phyloP scores from a whole-genome alignment of 2,888 invertebrate genomes.

The Meliscaeva auricollis region DNA sequence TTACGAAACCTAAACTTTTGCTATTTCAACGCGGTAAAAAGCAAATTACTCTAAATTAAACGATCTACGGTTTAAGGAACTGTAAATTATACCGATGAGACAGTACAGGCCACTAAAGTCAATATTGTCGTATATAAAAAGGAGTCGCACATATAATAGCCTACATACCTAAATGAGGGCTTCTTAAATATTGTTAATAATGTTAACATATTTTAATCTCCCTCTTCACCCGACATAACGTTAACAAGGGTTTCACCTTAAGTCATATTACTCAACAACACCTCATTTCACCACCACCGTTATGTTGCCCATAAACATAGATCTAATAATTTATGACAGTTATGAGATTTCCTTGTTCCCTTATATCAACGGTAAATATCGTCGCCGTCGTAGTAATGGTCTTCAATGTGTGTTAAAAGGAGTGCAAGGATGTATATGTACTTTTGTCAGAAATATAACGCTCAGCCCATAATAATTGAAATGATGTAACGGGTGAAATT shows the following conservation, averaged over 20 bases:
- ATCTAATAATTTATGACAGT: slow-evolving; percentile 63
- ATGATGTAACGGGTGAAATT: slow-evolving; percentile 54
- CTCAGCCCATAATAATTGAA: slow-evolving; percentile 33
- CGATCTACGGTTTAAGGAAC: too few relatives aligned
- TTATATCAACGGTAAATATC: neutral
- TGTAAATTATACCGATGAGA: too few relatives aligned
- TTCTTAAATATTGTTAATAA: slow-evolving; percentile 35
- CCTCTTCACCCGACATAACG: slow-evolving; percentile 11
- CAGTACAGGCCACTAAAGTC: too few relatives aligned
- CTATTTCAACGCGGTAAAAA: too few relatives aligned
- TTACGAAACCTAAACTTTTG: too few relatives aligned
- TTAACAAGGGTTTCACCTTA: slow-evolving; percentile 57
- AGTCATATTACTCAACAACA: slow-evolving; percentile 28
- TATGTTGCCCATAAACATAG: slow-evolving; percentile 44
- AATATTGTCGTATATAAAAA: too few relatives aligned
- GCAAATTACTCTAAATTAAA: too few relatives aligned
- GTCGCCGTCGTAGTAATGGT: neutral
- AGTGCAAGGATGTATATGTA: slow-evolving; percentile 30
- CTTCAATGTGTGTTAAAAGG: slow-evolving; percentile 16
- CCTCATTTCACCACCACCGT: slow-evolving; percentile 16
- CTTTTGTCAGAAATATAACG: neutral
- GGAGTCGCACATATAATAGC: too few relatives aligned
- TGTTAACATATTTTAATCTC: slow-evolving; percentile 48
- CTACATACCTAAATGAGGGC: slow-evolving; percentile 13
- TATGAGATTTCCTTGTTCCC: slow-evolving; percentile 42